phyloP scores from a whole-genome alignment of 2,888 invertebrate species.

The Cistogaster globosa region DNA sequence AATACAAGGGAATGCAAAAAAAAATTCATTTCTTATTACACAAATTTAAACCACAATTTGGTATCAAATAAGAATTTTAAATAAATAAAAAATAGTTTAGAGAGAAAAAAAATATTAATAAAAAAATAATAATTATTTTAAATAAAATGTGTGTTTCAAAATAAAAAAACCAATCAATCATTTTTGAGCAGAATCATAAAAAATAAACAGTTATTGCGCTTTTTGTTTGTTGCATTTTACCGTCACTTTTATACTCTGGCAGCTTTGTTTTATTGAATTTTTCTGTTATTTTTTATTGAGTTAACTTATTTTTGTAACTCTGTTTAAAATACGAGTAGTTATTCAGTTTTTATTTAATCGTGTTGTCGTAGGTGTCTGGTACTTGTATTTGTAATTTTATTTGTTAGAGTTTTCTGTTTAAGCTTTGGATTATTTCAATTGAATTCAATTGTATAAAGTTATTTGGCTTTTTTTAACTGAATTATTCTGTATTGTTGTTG shows the following conservation, averaged over 20 bases:
- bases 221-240: slow-evolving; percentile 2
- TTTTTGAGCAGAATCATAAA: slow-evolving; percentile 52
- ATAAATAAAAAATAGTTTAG: not conserved
- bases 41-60: slow-evolving; percentile 50
- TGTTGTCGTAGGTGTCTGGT: slow-evolving; percentile 11
- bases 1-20: slow-evolving; percentile 4
- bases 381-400: not conserved
- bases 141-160: slow-evolving; percentile 33
- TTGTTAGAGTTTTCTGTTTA: slow-evolving; percentile 11
- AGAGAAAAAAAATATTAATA: not conserved
- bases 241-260: not conserved
- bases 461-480: slow-evolving; percentile 3
- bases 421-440: slow-evolving; percentile 64
- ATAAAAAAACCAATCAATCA: slow-evolving; percentile 69
- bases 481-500: slow-evolving; percentile 20
- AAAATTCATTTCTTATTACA: slow-evolving; percentile 23
- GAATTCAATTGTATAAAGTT: slow-evolving; percentile 33
- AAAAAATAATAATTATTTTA: slow-evolving; percentile 26
- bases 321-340: slow-evolving; percentile 53
- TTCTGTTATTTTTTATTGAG: slow-evolving; percentile 13
- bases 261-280: not conserved
- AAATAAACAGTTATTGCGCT: slow-evolving; percentile 49
- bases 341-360: slow-evolving; percentile 70
- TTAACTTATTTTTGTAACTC: slow-evolving; percentile 48
- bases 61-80: slow-evolving; percentile 41